Percentiles rank a stretch among this genome's conserved stretches.
phyloP scores from a whole-genome alignment of 53 echinoderm and acorn worm genomes.

The Mesocentrotus franciscanus region DNA sequence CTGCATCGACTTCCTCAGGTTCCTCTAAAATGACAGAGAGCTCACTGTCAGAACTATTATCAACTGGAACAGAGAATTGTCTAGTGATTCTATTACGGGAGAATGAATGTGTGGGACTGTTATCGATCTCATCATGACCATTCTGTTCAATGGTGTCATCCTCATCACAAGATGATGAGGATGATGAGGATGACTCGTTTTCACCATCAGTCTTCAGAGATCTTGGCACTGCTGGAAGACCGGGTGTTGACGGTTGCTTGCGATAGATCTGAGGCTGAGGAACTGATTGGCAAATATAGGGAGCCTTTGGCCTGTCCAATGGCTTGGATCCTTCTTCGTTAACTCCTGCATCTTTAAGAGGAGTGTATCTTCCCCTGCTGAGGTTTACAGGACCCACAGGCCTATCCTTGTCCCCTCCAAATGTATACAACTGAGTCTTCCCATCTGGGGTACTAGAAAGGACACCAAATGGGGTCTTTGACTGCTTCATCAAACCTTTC shows the following conservation, averaged over 20 bases:
- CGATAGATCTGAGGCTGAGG: slow-evolving; percentile 54
- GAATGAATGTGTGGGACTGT: background rate
- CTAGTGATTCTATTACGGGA: background rate
- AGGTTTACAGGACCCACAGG: background rate
- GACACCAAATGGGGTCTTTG: slow-evolving; percentile 48
- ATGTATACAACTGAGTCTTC: slow-evolving; percentile 41
- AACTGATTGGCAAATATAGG: background rate
- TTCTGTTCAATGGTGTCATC: slow-evolving; percentile 2
- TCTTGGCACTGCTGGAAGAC: background rate
- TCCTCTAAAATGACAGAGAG: slow-evolving; percentile 87
- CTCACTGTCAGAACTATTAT: slow-evolving; percentile 81
- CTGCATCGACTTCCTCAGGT: slow-evolving; percentile 71
- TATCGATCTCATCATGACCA: background rate
- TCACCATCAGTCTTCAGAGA: background rate
- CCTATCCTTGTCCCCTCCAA: slow-evolving; percentile 48
- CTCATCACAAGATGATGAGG: slow-evolving; percentile 43
- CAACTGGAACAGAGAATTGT: background rate
- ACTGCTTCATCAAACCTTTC: slow-evolving; percentile 33
- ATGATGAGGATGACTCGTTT: slow-evolving; percentile 21
- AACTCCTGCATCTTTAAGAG: slow-evolving; percentile 13
- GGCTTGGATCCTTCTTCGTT: background rate
- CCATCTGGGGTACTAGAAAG: slow-evolving; percentile 49
- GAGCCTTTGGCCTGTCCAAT: background rate
- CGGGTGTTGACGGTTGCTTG: slow-evolving; percentile 5
- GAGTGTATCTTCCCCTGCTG: slow-evolving; percentile 42